Evolutionary conservation across 1,140 invertebrate genomes (phyloP).

Genomic region (Diprion similis): DNA sequence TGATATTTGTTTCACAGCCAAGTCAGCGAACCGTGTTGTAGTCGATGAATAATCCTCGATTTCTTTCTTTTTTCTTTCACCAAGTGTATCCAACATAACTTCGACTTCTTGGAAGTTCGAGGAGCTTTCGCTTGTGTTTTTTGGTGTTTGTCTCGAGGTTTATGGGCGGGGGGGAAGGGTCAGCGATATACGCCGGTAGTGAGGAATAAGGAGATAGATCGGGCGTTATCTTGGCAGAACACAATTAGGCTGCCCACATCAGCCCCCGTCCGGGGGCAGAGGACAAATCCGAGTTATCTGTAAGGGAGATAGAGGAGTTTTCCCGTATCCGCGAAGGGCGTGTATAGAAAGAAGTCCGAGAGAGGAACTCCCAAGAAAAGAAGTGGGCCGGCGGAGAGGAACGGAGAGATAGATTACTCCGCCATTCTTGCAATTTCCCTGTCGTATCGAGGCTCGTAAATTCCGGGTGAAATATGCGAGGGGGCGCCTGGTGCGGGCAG

Average conservation of each 20-base stretch:
- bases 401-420: conserved; percentile 76
- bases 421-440: conserved; percentile 81
- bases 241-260: conserved; percentile 47
- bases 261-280: conserved; percentile 19
- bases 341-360: conserved; percentile 56
- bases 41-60: too few species aligned
- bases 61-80: too few species aligned
- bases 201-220: conserved; percentile 33
- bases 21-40: too few species aligned
- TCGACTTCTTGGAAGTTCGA: too few species aligned
- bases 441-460: conserved; percentile 80
- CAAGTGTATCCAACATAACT: too few species aligned
- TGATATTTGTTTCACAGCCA: too few species aligned
- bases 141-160: too few species aligned
- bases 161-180: background rate
- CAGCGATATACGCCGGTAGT: background rate
- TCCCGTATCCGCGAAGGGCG: conserved; percentile 49
- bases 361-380: conserved; percentile 56
- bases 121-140: too few species aligned
- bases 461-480: conserved; percentile 76
- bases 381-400: conserved; percentile 56
- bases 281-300: conserved; percentile 56
- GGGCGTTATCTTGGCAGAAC: conserved; percentile 47
- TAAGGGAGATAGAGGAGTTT: conserved; percentile 44
- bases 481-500: conserved; percentile 72